Percentiles rank a stretch among this genome's conserved stretches.
Conservation (phyloP, 1,140 invertebrate species). For the Polyergus mexicanus region DNA sequence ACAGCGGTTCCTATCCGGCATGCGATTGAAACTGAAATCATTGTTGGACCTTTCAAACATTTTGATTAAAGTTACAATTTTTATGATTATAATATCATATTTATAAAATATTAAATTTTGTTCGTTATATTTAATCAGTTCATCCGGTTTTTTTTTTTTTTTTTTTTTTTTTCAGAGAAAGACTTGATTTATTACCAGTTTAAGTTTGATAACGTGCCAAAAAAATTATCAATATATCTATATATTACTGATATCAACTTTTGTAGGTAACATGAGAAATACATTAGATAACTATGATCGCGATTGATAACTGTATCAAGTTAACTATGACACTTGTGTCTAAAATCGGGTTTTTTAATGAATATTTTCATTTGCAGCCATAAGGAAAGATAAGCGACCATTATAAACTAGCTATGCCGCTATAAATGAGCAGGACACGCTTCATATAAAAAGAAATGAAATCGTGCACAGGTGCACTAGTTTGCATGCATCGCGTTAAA, state of each 20-base stretch:
- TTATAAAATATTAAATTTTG: neutral
- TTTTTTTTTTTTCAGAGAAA: neutral
- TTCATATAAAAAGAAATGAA: conserved; percentile 19
- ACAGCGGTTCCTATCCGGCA: neutral
- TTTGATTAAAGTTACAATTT: neutral
- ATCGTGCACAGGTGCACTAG: neutral
- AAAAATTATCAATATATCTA: neutral
- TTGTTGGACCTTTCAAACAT: neutral
- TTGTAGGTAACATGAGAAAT: neutral
- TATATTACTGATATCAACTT: too few species aligned
- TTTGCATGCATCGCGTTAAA: conserved; percentile 9
- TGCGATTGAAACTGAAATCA: neutral
- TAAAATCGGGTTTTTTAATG: neutral
- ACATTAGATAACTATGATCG: neutral
- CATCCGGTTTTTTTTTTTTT: too few species aligned
- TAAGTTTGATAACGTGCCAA: neutral
- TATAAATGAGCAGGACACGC: conserved; percentile 4
- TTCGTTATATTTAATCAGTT: neutral
- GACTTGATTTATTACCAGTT: neutral
- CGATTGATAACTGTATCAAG: too few species aligned
- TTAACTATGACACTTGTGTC: too few species aligned
- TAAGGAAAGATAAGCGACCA: neutral
- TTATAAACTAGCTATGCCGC: neutral
- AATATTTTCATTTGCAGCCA: neutral
- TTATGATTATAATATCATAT: neutral